A percentile compares a stretch with the other conserved stretches of the same genome.
These are phyloP conservation scores for Polietes domitor DNA, from an alignment of 2,888 invertebrate species.

Conservation along the genomic window DNA sequence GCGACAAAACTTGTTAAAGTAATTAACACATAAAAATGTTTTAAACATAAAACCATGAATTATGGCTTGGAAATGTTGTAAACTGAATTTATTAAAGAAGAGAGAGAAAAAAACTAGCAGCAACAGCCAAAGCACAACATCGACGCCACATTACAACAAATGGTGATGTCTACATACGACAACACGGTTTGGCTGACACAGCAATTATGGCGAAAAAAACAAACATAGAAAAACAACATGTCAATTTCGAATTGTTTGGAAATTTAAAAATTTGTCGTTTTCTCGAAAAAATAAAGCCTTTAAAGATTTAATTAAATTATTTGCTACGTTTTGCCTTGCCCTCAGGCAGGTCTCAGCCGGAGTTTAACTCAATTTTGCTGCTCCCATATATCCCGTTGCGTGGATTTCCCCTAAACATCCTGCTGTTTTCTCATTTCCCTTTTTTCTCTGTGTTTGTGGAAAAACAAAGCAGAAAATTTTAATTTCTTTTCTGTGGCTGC, in stretches of 20 bases:
- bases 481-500: neutral
- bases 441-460: neutral
- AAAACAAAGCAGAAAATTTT: neutral
- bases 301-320: conserved; percentile 3
- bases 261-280: neutral
- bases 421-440: conserved; percentile 28
- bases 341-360: neutral
- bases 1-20: conserved; percentile 53
- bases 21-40: conserved; percentile 66
- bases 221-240: neutral
- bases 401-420: neutral
- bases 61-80: conserved; percentile 58
- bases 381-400: neutral
- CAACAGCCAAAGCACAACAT: neutral
- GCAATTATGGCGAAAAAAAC: conserved; percentile 11
- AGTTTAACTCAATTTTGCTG: neutral
- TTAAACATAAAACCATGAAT: conserved; percentile 56
- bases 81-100: conserved; percentile 46
- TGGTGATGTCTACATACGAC: conserved; percentile 12
- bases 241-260: conserved; percentile 5
- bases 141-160: conserved; percentile 6
- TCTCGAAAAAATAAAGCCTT: neutral
- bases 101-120: neutral
- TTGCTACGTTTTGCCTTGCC: neutral
- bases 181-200: neutral